Evolutionary conservation across 2,888 invertebrate genomes (phyloP), one percentile per base, ranked within the genome.

Genomic region (Yponomeuta plumbellus): DNA sequence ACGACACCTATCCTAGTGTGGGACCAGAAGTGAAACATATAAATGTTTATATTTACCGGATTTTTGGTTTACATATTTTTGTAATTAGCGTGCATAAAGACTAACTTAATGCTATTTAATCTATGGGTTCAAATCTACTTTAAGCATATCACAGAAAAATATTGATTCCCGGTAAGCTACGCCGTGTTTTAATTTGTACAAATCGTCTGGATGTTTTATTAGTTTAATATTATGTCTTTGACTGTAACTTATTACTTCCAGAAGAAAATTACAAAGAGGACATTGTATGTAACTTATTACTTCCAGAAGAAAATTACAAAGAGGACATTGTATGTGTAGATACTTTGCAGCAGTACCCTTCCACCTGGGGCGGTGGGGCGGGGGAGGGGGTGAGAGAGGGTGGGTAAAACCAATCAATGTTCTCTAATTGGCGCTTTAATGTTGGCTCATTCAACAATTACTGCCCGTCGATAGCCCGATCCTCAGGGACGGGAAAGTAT

Each of bases 361-460:
- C 61, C 1, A 20, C 26, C 26, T 26, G 26, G 3, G 61, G 61
- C 34, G 23, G n/a, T 6, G 17, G 26, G 58, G 22, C 13, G 26
- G 5, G 61, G 61, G 61, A 17, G 23, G n/a, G 1, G 17, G n/a
- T 3, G 39, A 10, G 26, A 1, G 61, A 26, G 61, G 61, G 61
- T 13, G 22, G 23, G 34, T 52, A 52, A 52, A 52, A 85, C 86
- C 88, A 88, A 89, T 88, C 89, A 88, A 86, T 87, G 88, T 89
- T 81, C 80, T 80, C 84, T 89, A 89, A 89, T 89, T 89, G 88
- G 79, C 76, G 87, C 86, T 87, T 88, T 89, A 89, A 88, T 89
- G 84, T 80, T 84, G 82, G 85, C 86, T 86, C 86, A 88, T 88
- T 90, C 88, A 88, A 85, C 87, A 88, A 88, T 89, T 89, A 85